phyloP scores from a whole-genome alignment of 2,113 vertebrate species.

The Takifugu bimaculatus region DNA sequence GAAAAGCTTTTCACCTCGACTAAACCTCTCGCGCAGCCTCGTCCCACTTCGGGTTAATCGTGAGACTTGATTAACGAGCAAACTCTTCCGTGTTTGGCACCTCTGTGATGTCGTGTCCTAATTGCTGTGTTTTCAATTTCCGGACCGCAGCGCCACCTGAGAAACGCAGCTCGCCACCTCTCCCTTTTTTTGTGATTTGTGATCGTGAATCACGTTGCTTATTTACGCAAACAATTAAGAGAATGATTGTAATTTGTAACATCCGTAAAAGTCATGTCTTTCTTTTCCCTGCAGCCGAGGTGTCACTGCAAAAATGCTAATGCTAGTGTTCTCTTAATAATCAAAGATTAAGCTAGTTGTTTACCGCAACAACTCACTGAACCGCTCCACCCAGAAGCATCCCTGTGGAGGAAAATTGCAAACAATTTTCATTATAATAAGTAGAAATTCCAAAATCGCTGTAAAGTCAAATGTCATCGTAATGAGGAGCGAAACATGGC shows the following conservation, averaged over 20 bases:
- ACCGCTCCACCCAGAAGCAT: no score
- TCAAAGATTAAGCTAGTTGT: background rate
- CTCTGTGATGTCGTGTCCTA: background rate
- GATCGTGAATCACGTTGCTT: no score
- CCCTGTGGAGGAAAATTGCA: background rate
- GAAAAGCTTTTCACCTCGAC: conserved; percentile 64
- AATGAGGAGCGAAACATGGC: conserved; percentile 40
- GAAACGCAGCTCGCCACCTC: no score
- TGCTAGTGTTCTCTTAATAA: background rate
- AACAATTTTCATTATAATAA: conserved; percentile 29
- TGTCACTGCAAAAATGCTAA: no score
- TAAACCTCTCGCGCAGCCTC: background rate
- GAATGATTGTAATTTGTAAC: no score
- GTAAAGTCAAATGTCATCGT: conserved; percentile 30
- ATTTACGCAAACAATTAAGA: no score
- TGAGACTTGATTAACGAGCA: no score
- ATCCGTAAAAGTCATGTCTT: no score
- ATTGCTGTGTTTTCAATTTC: background rate
- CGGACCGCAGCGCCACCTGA: no score
- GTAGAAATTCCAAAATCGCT: conserved; percentile 13
- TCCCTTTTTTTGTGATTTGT: no score
- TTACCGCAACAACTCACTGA: conserved; percentile 3
- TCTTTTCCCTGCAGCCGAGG: no score
- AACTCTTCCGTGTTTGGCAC: background rate
- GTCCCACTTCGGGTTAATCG: no score